Base-by-base conservation (phyloP, 2,888 invertebrate species). In the Acleris laterana region DNA sequence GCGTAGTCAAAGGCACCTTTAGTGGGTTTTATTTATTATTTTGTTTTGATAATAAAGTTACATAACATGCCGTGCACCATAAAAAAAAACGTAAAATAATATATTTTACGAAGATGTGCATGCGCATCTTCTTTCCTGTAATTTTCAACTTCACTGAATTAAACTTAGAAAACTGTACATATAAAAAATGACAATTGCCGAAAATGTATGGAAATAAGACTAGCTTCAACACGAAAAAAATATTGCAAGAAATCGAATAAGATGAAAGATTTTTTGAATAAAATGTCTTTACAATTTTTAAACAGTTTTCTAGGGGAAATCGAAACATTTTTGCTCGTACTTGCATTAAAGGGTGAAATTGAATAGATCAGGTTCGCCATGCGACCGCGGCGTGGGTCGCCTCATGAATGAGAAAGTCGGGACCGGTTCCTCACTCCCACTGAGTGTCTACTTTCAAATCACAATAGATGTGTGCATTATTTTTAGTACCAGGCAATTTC, bases 371-470 rank as follows among this genome's bases (percentile, higher is more conserved):
- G 61, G 67, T 67, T 63, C 62, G 68, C 72, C 71, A 75, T 74
- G 71, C 74, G 73, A 77, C 78, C 77, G 46, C 70, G 73, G 79
- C 85, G 88, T 87, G 84, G 88, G 87, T 79, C 76, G 84, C 73
- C 74, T 75, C 82, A 82, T 90, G 88, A 89, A 89, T 89, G 88
- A 91, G 93, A 93, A 93, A 92, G 92, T 88, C 84, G 79, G 77
- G 83, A 92, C 92, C 93, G 92, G 93, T 92, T 83, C 79, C 79
- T 74, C 73, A 80, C 87, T 86, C 84, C 86, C 81, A 84, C 83
- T 80, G 74, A 77, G 83, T 84, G 88, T 88, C 90, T 89, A 91
- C 92, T 93, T 93, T 92, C 91, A 89, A 89, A 87, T 88, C 84
- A 91, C 90, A 91, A 92, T 91, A 86, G 88, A 83, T 80, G 75